These are phyloP conservation scores for Aphelenchoides bicaudatus DNA, from an alignment of 2,888 invertebrate species.

Conservation along the genomic window DNA sequence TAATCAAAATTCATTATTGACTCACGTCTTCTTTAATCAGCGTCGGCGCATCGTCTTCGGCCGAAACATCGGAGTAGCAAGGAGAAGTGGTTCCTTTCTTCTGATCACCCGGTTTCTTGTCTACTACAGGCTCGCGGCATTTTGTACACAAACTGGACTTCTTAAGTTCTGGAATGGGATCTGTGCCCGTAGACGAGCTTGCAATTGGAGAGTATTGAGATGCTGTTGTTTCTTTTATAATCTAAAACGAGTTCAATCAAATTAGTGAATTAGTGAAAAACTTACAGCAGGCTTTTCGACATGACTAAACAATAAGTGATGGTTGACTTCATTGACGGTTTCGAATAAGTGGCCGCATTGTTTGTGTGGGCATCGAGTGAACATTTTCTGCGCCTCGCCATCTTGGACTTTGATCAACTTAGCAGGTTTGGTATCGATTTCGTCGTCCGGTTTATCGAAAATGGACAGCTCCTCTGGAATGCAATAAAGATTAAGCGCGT, in stretches of 20 bases:
- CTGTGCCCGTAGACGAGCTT: constrained; percentile 21
- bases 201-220: constrained; percentile 21
- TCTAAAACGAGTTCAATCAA: constrained; percentile 12
- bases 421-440: no score
- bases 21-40: constrained; percentile 33
- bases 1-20: not conserved
- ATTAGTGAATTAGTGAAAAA: not conserved
- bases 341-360: constrained; percentile 35
- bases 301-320: constrained; percentile 31
- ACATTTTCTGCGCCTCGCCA: no score
- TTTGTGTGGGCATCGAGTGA: constrained; percentile 28
- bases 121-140: not conserved
- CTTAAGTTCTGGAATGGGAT: constrained; percentile 19
- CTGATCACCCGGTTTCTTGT: not conserved
- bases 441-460: constrained; percentile 9
- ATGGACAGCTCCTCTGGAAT: not conserved
- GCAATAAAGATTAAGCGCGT: not conserved
- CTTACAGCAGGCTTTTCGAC: constrained; percentile 30
- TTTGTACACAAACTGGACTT: not conserved
- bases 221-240: constrained; percentile 24
- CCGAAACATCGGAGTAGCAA: constrained; percentile 33
- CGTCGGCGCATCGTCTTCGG: constrained; percentile 35
- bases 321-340: constrained; percentile 26
- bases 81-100: not conserved
- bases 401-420: no score